Percentiles rank a stretch among this genome's conserved stretches.
Conservation (phyloP, 2,888 invertebrate genomes). For the Caenorhabditis imperialis region DNA sequence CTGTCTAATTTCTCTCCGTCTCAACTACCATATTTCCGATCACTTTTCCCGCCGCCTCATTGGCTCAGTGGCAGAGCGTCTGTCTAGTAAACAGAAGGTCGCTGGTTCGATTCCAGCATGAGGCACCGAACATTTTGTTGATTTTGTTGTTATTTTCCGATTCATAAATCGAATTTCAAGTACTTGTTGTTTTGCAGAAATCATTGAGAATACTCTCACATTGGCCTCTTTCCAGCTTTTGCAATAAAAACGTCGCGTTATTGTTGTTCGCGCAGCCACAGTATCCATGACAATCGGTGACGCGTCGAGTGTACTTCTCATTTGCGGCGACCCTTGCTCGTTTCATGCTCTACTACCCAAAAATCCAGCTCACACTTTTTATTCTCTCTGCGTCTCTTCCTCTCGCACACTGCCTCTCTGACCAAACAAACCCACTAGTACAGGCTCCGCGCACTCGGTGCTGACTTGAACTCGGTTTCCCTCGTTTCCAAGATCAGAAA, state of each 20-base stretch:
- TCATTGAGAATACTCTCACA: too few relatives aligned
- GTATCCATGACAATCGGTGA: too few relatives aligned
- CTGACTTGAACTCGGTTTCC: too few relatives aligned
- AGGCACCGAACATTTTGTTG: constrained; percentile 65
- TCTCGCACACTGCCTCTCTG: too few relatives aligned
- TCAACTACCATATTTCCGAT: constrained; percentile 13
- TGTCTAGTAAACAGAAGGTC: constrained; percentile 78
- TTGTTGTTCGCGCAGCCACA: too few relatives aligned
- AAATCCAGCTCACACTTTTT: constrained; percentile 30
- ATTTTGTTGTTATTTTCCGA: constrained; percentile 13
- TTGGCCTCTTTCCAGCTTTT: too few relatives aligned
- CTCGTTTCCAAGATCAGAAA: too few relatives aligned
- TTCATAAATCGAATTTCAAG: neutral
- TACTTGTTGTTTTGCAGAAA: neutral
- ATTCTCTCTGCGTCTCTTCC: neutral
- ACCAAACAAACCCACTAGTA: too few relatives aligned
- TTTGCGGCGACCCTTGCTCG: constrained; percentile 43
- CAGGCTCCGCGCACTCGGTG: too few relatives aligned
- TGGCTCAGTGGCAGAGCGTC: constrained; percentile 78
- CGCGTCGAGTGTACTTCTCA: constrained; percentile 3
- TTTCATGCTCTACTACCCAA: constrained; percentile 21
- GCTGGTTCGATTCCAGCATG: constrained; percentile 78
- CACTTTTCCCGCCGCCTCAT: constrained; percentile 57
- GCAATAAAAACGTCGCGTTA: too few relatives aligned
- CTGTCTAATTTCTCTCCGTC: neutral